Evolutionary conservation across 2,113 vertebrate genomes (phyloP), one percentile per base, ranked within the genome.

Genomic region (Mormyrus lacerda): DNA sequence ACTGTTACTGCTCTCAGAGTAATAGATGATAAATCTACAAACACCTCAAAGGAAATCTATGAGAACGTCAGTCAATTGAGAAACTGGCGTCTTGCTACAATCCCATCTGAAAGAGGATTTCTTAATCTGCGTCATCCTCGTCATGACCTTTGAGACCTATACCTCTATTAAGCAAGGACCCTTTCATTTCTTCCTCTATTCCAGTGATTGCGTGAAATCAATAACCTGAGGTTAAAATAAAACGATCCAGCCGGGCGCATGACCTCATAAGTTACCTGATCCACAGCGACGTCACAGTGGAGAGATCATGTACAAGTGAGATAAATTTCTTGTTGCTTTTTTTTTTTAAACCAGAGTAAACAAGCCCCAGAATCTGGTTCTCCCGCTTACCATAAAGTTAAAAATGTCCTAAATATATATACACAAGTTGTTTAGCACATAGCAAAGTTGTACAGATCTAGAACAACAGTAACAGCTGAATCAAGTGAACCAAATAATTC

Each of bases 21-120:
- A 83, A 83, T 21, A 44, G 79, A 47, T 47, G 35, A 79, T 5
- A 2, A 47, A 27, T 13, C 1, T 27, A 27, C 24, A 27, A 85
- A 50, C 24, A 31, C 0, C n/a, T 42, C 35, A 11, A 76, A 79
- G 35, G 17, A 79, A 79, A 42, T 42, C 69, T 42, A 39, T 76
- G 73, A 79, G 31, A 19, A 42, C 73, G 11, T 79, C 73, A 79
- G 73, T 79, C 13, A 79, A 7, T 79, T 79, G 45, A 48, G 47
- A 48, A 85, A 47, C 83, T 47, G 24, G n/a, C n/a, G 1, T 85
- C 45, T 85, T 85, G 83, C 44, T 50, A 50, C 47, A 50, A 31
- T n/a, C 9, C 44, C 83, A 85, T 10, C 24, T 85, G 47, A 85
- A 85, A 85, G 45, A 85, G 11, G 44, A 85, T 85, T 85, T 85